Evolutionary conservation across 2,888 invertebrate species (phyloP), one percentile per base, ranked within the genome.

Genomic region (Pinctada fucata): DNA sequence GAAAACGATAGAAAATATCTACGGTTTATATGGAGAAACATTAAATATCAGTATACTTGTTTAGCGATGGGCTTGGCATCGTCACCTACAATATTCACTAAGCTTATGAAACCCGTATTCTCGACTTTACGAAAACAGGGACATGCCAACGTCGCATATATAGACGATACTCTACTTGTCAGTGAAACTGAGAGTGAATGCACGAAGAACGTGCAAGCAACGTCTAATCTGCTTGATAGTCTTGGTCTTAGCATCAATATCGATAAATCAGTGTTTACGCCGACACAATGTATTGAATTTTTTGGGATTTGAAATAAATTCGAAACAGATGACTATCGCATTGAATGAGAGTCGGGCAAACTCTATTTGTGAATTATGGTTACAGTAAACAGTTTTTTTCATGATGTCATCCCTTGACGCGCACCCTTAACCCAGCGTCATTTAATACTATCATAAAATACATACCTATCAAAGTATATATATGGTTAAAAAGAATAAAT

Each of bases 291-390:
- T n/a, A 73, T 82, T 47, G 65, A 63, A n/a, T 79, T 79, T 67
- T 65, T 80, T n/a, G 13, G 84, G 84, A 4, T 84, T 83, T 79
- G 16, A 68, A 2, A 31, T 83, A 1, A 74, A 82, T 70, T 82
- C 83, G 0, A 45, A 67, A 64, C 50, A 50, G 3, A 83, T 82
- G 83, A 78, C 82, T 52, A 79, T 83, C 5, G 10, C 69, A 2
- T 66, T 83, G 10, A 80, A 77, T 13, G 4, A 67, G 13, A 69
- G 68, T 1, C 81, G 80, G 48, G 67, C 74, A 1, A 47, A 72
- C 8, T 65, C 78, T 31, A 65, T 79, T 45, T 1, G n/a, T 3
- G 8, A 72, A 45, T 51, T 69, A 49, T 79, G 78, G n/a, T n/a
- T n/a, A n/a, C n/a, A n/a, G n/a, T n/a, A n/a, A n/a, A n/a, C n/a